phyloP scores from a whole-genome alignment of 2,888 invertebrate species.

The Drosophila atripex region DNA sequence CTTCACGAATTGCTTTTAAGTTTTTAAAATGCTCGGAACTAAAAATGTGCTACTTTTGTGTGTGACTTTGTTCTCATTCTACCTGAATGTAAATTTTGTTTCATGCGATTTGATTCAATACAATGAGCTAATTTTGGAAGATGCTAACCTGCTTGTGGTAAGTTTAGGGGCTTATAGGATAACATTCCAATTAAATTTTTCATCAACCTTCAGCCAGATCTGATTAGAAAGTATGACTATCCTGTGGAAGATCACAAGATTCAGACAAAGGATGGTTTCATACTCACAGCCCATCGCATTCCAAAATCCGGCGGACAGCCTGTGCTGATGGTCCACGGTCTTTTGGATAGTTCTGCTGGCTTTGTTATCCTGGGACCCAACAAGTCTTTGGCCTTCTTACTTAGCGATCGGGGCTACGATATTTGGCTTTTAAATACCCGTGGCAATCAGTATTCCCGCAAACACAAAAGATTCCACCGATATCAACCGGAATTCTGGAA shows the following conservation, averaged over 20 bases:
- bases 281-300: constrained; percentile 89
- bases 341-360: constrained; percentile 88
- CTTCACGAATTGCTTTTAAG: neutral
- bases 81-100: neutral
- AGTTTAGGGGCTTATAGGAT: neutral
- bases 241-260: constrained; percentile 86
- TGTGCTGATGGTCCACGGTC: constrained; percentile 88
- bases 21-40: neutral
- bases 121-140: constrained; percentile 36
- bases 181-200: neutral
- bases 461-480: constrained; percentile 84
- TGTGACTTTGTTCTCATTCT: constrained; percentile 12
- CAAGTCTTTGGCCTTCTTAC: constrained; percentile 86
- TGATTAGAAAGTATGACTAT: constrained; percentile 86
- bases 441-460: constrained; percentile 86
- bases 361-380: constrained; percentile 89
- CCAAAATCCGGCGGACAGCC: constrained; percentile 84
- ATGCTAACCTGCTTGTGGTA: constrained; percentile 45
- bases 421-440: constrained; percentile 88
- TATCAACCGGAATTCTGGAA: constrained; percentile 86
- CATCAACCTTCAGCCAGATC: constrained; percentile 54
- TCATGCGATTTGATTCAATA: neutral
- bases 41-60: neutral
- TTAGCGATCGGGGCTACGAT: constrained; percentile 85
- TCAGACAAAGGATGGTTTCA: constrained; percentile 90